Conservation (phyloP, 2,797 vertebrate species). For the Tragelaphus oryx region DNA sequence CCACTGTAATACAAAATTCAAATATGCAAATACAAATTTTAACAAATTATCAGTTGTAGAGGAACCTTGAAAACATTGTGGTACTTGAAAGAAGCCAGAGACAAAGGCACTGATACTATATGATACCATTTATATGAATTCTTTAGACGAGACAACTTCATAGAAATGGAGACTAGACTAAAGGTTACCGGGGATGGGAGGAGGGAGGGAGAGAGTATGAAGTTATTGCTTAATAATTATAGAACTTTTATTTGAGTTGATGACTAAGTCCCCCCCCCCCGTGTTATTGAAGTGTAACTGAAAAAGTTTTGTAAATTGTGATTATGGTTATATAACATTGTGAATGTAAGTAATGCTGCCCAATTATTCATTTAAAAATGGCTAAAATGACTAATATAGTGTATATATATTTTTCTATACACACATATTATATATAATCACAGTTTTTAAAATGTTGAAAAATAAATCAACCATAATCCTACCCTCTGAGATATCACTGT, state of each 20-base stretch:
- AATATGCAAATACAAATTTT: background rate
- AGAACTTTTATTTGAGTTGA: slow-evolving; percentile 18
- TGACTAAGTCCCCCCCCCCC: accelerated
- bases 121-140: background rate
- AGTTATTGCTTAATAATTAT: background rate
- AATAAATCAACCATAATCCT: background rate
- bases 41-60: background rate
- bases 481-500: background rate
- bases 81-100: background rate
- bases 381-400: background rate
- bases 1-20: background rate
- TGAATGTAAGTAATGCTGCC: background rate
- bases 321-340: background rate
- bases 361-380: background rate
- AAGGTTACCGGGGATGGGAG: background rate
- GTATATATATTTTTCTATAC: background rate
- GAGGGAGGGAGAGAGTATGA: background rate
- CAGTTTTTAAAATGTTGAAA: background rate
- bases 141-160: background rate
- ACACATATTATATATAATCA: background rate
- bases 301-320: background rate
- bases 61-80: background rate
- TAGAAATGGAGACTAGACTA: background rate
- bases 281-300: background rate
- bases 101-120: background rate